phyloP scores from a whole-genome alignment of 2,888 invertebrate species.

The Ichneumoninae sp. region DNA sequence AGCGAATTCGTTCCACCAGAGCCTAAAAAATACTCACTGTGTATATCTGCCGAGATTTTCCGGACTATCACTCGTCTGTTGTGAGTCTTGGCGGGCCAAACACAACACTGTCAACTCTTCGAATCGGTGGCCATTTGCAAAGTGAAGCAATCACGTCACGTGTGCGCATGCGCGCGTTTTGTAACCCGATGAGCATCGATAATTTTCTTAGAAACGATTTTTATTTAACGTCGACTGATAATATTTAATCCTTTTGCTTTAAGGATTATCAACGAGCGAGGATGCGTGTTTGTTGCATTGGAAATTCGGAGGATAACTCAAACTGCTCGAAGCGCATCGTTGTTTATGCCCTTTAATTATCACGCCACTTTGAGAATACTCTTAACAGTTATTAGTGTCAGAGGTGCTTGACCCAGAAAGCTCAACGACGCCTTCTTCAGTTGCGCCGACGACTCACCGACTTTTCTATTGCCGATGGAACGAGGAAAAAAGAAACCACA shows the following conservation, averaged over 20 bases:
- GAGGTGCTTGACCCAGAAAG: constrained; percentile 77
- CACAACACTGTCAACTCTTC: constrained; percentile 50
- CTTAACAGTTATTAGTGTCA: constrained; percentile 76
- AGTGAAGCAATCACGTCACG: constrained; percentile 38
- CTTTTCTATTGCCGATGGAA: constrained; percentile 55
- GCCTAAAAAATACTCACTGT: constrained; percentile 45
- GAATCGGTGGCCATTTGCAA: constrained; percentile 63
- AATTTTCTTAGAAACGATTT: constrained; percentile 1
- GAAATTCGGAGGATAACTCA: neutral
- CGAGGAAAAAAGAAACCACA: constrained; percentile 24
- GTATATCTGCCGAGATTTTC: constrained; percentile 42
- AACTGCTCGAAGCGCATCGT: constrained; percentile 4
- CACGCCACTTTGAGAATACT: constrained; percentile 70
- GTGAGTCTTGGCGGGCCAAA: constrained; percentile 54
- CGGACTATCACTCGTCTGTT: constrained; percentile 40
- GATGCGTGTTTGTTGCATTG: neutral
- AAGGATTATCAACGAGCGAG: neutral
- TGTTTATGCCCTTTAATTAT: constrained; percentile 60
- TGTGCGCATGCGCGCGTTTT: constrained; percentile 24
- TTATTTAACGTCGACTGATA: neutral
- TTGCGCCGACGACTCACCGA: constrained; percentile 41
- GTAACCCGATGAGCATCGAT: neutral
- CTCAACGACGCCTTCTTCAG: constrained; percentile 36
- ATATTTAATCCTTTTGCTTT: neutral
- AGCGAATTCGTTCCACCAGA: neutral